These are phyloP conservation scores for Drosophila parabipectinata DNA, from an alignment of 1,140 invertebrate species.

Conservation along the genomic window DNA sequence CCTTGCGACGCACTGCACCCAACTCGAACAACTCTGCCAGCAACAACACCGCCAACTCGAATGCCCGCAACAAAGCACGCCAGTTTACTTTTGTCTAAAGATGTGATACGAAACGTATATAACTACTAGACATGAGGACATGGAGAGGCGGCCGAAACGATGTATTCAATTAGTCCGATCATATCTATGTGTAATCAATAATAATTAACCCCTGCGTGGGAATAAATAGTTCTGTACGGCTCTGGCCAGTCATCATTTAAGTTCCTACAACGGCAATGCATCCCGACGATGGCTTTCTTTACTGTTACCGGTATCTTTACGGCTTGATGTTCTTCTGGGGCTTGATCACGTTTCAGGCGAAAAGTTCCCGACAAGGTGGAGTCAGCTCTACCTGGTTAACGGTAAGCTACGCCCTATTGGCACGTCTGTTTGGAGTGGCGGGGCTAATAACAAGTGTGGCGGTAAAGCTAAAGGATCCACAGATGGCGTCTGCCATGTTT, in stretches of 20 bases:
- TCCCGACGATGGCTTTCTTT: constrained; percentile 36
- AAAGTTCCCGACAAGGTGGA: constrained; percentile 16
- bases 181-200: constrained; percentile 51
- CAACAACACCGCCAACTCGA: constrained; percentile 28
- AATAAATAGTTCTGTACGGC: constrained; percentile 37
- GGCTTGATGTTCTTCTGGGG: constrained; percentile 51
- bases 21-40: constrained; percentile 44
- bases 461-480: constrained; percentile 33
- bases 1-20: constrained; percentile 84
- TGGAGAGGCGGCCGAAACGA: constrained; percentile 36
- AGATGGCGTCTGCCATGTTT: constrained; percentile 58
- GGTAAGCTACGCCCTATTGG: constrained; percentile 28
- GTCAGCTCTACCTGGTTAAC: constrained; percentile 15
- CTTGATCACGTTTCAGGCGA: constrained; percentile 48
- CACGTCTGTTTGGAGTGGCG: constrained; percentile 27
- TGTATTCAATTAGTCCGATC: constrained; percentile 53
- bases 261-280: constrained; percentile 8
- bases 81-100: constrained; percentile 47
- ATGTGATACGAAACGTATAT: constrained; percentile 1
- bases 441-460: constrained; percentile 42
- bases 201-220: constrained; percentile 33
- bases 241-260: constrained; percentile 18
- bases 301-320: constrained; percentile 57
- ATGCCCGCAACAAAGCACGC: constrained; percentile 39
- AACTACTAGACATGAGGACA: not conserved